phyloP scores from a whole-genome alignment of 2,797 vertebrate genomes.

The Gymnocypris eckloni region DNA sequence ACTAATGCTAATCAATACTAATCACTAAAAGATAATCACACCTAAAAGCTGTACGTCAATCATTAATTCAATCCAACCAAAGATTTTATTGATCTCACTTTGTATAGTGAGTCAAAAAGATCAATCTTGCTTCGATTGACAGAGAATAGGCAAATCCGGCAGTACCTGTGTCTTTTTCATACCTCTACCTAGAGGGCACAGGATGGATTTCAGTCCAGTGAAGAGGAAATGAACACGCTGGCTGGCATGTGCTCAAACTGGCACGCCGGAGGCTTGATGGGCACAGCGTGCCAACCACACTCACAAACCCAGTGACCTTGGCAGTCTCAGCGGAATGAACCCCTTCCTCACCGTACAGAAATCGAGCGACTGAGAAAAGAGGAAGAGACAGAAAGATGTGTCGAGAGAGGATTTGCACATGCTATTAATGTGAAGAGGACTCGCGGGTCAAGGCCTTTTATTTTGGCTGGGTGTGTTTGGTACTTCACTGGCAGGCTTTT shows the following conservation, averaged over 20 bases:
- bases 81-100: conserved; percentile 5
- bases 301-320: conserved; percentile 77
- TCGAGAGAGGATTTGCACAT: conserved; percentile 61
- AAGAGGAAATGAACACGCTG: conserved; percentile 67
- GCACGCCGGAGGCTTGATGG: conserved; percentile 69
- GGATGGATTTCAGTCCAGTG: conserved; percentile 68
- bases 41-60: background rate
- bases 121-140: conserved; percentile 26
- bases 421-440: conserved; percentile 70
- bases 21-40: conserved; percentile 11
- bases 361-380: conserved; percentile 56
- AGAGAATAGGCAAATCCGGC: conserved; percentile 59
- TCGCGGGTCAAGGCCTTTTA: conserved; percentile 66
- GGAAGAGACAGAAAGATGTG: conserved; percentile 62
- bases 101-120: conserved; percentile 39
- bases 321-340: conserved; percentile 55
- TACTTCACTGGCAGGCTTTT: conserved; percentile 63
- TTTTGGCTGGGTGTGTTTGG: conserved; percentile 63
- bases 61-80: background rate
- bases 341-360: conserved; percentile 61
- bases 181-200: conserved; percentile 71
- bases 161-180: conserved; percentile 60
- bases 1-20: conserved; percentile 23
- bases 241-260: conserved; percentile 72
- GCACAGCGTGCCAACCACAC: conserved; percentile 71